Conservation (phyloP, 2,797 vertebrate genomes). For the Leptodactylus fallax region DNA sequence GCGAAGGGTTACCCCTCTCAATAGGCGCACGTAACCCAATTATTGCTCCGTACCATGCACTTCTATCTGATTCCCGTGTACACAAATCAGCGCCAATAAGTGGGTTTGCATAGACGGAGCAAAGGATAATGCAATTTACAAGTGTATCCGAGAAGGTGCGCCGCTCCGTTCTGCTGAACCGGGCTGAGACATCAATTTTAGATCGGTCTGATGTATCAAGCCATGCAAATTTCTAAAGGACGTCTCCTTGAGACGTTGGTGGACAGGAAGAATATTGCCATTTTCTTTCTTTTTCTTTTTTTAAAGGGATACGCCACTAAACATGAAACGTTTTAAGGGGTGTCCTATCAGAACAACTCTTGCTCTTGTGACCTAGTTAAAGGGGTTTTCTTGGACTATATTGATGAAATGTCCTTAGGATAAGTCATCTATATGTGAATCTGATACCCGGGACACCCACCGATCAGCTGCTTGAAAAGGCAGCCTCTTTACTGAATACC, state of each 20-base stretch:
- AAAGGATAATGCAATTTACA: slow-evolving; percentile 15
- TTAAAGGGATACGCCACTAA: neutral
- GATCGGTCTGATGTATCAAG: neutral
- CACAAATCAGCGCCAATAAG: slow-evolving; percentile 31
- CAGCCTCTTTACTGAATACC: too few relatives aligned
- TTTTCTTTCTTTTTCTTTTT: neutral
- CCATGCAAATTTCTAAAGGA: neutral
- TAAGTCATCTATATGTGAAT: neutral
- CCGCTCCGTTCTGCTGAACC: neutral
- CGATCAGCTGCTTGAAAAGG: too few relatives aligned
- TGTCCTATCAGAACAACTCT: too few relatives aligned
- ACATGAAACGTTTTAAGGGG: neutral
- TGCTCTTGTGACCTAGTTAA: too few relatives aligned
- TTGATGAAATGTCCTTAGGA: too few relatives aligned
- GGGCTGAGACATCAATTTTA: neutral
- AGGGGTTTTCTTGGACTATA: too few relatives aligned
- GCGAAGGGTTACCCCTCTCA: slow-evolving; percentile 23
- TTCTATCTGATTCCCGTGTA: slow-evolving; percentile 40
- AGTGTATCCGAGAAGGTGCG: slow-evolving; percentile 8
- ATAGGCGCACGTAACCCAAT: slow-evolving; percentile 49
- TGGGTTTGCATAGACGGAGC: slow-evolving; percentile 25
- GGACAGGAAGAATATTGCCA: neutral
- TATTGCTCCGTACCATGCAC: slow-evolving; percentile 25
- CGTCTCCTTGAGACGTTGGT: too few relatives aligned
- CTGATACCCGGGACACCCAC: too few relatives aligned